A percentile compares a stretch with the other conserved stretches of the same genome.
Evolutionary conservation across 2,888 invertebrate species (phyloP).

Genomic region (Sphaerophoria rueppellii): DNA sequence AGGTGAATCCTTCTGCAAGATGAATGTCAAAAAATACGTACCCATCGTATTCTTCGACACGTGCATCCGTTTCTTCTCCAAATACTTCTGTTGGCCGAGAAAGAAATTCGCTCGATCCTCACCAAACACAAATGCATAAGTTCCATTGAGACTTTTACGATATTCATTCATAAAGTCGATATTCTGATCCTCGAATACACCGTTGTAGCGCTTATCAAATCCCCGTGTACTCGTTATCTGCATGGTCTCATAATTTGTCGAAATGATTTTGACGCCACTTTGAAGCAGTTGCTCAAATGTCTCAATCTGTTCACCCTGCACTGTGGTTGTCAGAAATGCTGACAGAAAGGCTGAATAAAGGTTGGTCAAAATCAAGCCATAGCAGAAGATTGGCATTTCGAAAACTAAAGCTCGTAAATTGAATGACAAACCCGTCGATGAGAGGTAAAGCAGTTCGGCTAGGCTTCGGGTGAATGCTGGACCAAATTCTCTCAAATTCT

Average conservation of each 20-base stretch:
- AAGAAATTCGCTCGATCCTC: conserved; percentile 52
- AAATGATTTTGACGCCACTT: conserved; percentile 46
- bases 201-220: conserved; percentile 9
- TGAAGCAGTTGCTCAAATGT: conserved; percentile 33
- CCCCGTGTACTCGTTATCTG: conserved; percentile 28
- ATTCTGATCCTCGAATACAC: conserved; percentile 38
- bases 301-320: conserved; percentile 56
- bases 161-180: conserved; percentile 50
- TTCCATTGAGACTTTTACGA: conserved; percentile 41
- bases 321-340: conserved; percentile 64
- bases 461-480: conserved; percentile 47
- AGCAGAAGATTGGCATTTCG: conserved; percentile 60
- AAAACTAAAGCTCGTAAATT: conserved; percentile 24
- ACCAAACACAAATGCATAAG: conserved; percentile 51
- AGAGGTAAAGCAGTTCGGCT: conserved; percentile 44
- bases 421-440: conserved; percentile 9
- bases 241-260: conserved; percentile 30
- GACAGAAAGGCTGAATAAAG: conserved; percentile 53
- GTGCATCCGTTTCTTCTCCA: conserved; percentile 48
- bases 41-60: conserved; percentile 41
- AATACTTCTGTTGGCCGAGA: conserved; percentile 57
- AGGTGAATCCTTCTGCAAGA: conserved; percentile 59
- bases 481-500: conserved; percentile 34
- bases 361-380: conserved; percentile 57
- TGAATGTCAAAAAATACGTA: conserved; percentile 43